These are phyloP conservation scores for Astyanax mexicanus DNA, from an alignment of 2,797 vertebrate species.

Conservation along the genomic window DNA sequence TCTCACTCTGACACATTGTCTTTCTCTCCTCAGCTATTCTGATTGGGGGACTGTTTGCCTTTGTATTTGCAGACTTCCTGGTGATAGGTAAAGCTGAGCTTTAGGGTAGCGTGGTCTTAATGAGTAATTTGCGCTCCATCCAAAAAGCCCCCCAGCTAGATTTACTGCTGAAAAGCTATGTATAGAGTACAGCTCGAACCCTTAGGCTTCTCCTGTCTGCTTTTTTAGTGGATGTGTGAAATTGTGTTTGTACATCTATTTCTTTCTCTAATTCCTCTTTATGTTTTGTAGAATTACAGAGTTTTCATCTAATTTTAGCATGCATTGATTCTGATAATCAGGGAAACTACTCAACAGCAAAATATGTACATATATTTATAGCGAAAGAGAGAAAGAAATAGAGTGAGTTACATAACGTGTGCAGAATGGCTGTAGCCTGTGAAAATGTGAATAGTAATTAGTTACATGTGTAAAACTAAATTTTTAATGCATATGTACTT, in stretches of 20 bases:
- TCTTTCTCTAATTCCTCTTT: constrained; percentile 9
- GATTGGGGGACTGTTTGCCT: constrained; percentile 81
- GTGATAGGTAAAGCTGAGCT: constrained; percentile 77
- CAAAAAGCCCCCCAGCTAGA: not conserved
- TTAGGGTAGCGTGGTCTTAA: constrained; percentile 33
- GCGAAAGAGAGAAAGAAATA: not conserved
- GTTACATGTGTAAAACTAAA: not conserved
- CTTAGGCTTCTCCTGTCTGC: not conserved
- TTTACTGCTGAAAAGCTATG: not conserved
- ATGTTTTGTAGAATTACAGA: not conserved
- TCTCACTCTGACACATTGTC: constrained; percentile 70
- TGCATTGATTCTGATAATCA: not conserved
- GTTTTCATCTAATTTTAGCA: not conserved
- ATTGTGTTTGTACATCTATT: constrained; percentile 7
- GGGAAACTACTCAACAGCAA: not conserved
- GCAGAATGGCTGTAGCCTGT: not conserved
- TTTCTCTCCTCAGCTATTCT: constrained; percentile 83
- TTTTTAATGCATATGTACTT: not conserved
- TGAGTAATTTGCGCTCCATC: not conserved
- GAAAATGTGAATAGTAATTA: not conserved
- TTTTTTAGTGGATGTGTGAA: not conserved
- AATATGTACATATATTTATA: not conserved
- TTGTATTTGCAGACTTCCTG: constrained; percentile 85
- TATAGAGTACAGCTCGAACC: not conserved
- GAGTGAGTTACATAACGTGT: not conserved